Evolutionary conservation across 2,888 invertebrate species (phyloP), one percentile per base, ranked within the genome.

Genomic region (Nemurella pictetii): DNA sequence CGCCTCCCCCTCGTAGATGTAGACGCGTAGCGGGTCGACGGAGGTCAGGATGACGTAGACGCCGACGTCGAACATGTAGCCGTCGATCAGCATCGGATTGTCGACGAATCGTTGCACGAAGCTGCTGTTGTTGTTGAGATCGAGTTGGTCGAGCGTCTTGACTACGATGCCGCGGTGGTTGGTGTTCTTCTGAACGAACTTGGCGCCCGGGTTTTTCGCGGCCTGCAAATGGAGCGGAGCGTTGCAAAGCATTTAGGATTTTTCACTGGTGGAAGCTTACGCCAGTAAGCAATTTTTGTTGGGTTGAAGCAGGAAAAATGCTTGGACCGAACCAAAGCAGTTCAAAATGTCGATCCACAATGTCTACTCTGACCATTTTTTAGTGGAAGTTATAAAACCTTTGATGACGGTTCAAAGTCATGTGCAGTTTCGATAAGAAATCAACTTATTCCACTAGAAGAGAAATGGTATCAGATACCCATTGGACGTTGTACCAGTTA

Each of bases 61-160:
- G 9, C 99, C 99, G 90, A 99, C 96, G 91, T 99, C 99, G 90
- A 99, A 99, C 91, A 98, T 98, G 90, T 96, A 94, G 0, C 97
- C 97, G 90, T 97, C 97, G 1, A 99, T 95, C 26, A 99, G 91
- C 88, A 96, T 94, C 3, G 99, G 99, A 87, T 94, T 95, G 87
- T 95, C 94, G 29, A 99, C 92, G 90, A 95, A 99, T 90, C 98
- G 96, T 89, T 99, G 99, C 0, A 99, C 93, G 90, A 99, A 99
- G 83, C 95, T 95, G 84, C 94, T 95, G 36, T 93, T 93, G 77
- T 92, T 91, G n/a, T 92, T 91, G 85, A 97, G 90, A 90, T 97
- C 94, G 80, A 98, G 92, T 84, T 95, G 94, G 3, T 92, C 91
- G 74, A 95, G 91, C 86, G 93, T 92, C 87, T 93, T 93, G 84